Base-by-base conservation (phyloP, 2,797 vertebrate species). In the Enteromius trimaculatus region DNA sequence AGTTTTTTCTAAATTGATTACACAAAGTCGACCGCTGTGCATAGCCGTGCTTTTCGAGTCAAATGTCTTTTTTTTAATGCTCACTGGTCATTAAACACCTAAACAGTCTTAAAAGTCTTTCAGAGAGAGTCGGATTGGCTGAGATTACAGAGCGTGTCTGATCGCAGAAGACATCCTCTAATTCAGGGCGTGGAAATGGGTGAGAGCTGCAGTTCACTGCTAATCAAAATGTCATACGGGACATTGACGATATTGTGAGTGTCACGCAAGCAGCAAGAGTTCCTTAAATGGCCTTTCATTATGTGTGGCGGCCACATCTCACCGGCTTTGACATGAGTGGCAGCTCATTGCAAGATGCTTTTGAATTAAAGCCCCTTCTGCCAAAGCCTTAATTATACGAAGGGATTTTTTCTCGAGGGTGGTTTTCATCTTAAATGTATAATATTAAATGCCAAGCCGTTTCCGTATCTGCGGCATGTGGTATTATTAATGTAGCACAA, bases 401-500 rank as follows among this genome's bases (percentile, higher is more conserved):
- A 76, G 62, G 79, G 44, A 26, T 47, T 81, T 58, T 70, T 70
- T 77, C 81, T 16, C 26, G 0, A 4, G 55, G 39, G 76, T 53
- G 26, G 21, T 78, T 49, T 66, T 58, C 62, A 34, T 62, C 71
- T 72, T 39, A 75, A 72, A 51, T 44, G 29, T 53, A 60, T 74
- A 3, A 77, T 77, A 77, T 72, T 17, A 70, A 77, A 84, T 49
- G 53, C 23, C 70, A 62, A 26, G 68, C 5, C 29, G 3, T 58
- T 77, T 81, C 49, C 34, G 47, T 84, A 71, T 51, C 82, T 81
- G 87, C 84, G 90, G 90, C 93, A 90, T 87, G 84, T 89, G 86
- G 87, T 90, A 90, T 89, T 91, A 91, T 93, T 91, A 89, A 88
- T 88, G 26, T 65, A 34, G 86, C 89, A 90, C 88, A 90, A 87